Evolutionary conservation across 64 coral and sea anemone genomes (phyloP), one percentile per base, ranked within the genome.

Genomic region (Pocillopora verrucosa): DNA sequence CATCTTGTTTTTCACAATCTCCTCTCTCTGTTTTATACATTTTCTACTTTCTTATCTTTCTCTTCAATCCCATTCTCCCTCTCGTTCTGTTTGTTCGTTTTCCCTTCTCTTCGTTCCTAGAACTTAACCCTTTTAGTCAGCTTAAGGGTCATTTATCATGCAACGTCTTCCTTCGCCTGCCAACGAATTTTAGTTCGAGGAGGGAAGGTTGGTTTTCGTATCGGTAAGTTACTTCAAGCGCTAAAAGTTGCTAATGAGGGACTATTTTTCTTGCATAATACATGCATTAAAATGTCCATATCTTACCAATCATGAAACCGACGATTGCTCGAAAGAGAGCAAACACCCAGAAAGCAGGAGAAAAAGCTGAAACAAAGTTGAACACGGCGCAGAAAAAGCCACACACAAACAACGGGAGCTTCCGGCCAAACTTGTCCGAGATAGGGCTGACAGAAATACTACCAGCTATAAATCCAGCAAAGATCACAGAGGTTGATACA

Each of bases 281-380:
- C 3, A 4, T 51, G 7, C 41, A 51, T 51, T 51, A 51, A 51
- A 4, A 51, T 51, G 41, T 51, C 41, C 41, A 51, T 51, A 51
- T 51, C 87, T 89, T 51, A 91, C 89, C 89, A 84, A 91, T 62
- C 41, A 76, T 62, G 57, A 91, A 83, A 13, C 89, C 89, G 75
- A 95, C 80, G 24, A 95, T 74, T 57, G 87, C 78, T 30, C 94
- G 89, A 80, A 81, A 95, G 5, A 95, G 72, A 61, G 88, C 94
- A 77, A 95, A 95, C 34, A 95, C 51, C 94, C 94, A 95, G 79
- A 92, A 95, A 9, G 41, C 20, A 7, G 35, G 16, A 30, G 87
- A 69, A 34, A 94, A 86, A 4, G 92, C 87, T 16, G 87, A 83
- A 24, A 80, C 24, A 67, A 94, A 72, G 61, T 80, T 82, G 58